Percentiles rank a stretch among this genome's conserved stretches.
Conservation (phyloP, 2,888 invertebrate genomes). For the Hypena proboscidalis region DNA sequence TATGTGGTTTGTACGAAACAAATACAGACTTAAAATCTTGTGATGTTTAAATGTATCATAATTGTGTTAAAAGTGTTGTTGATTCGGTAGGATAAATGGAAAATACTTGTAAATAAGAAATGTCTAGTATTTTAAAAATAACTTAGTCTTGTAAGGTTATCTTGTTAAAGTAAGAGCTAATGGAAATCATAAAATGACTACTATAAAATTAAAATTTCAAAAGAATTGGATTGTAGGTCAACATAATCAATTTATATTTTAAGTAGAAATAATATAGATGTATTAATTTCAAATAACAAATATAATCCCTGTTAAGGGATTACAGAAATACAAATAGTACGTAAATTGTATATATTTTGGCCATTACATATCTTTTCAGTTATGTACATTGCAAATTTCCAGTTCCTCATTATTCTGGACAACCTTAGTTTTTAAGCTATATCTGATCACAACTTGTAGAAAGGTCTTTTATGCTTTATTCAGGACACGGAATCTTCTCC, state of each 20-base stretch:
- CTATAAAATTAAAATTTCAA: not conserved
- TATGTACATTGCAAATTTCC: not conserved
- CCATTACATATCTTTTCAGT: too few species aligned
- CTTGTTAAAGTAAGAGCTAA: conserved; percentile 8
- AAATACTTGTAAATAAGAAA: conserved; percentile 3
- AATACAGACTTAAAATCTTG: too few species aligned
- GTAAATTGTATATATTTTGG: too few species aligned
- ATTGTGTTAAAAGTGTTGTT: too few species aligned
- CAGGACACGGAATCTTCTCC: too few species aligned
- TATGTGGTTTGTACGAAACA: too few species aligned
- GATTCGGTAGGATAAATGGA: not conserved
- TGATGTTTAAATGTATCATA: too few species aligned
- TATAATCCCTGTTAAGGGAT: too few species aligned
- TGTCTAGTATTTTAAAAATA: conserved; percentile 34
- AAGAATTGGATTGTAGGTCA: not conserved
- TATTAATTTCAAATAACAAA: too few species aligned
- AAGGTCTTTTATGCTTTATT: conserved; percentile 14
- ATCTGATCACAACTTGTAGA: conserved; percentile 3
- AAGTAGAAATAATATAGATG: too few species aligned
- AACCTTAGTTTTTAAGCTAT: not conserved
- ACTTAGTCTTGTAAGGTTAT: conserved; percentile 32
- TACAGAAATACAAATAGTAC: too few species aligned
- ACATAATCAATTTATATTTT: too few species aligned
- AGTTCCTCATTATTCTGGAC: not conserved
- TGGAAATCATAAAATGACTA: conserved; percentile 3